phyloP scores from a whole-genome alignment of 2,797 vertebrate genomes.

The Coreius guichenoti region DNA sequence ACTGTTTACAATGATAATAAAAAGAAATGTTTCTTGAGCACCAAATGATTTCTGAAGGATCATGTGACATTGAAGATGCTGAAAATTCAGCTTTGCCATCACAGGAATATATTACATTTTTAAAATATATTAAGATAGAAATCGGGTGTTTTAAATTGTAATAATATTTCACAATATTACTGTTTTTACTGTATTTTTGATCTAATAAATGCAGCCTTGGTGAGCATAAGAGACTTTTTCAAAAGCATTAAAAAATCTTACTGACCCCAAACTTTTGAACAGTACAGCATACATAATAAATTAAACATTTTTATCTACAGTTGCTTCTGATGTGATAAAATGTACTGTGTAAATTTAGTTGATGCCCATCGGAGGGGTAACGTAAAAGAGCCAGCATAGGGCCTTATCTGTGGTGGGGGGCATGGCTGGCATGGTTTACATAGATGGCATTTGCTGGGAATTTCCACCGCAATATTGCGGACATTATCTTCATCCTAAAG shows the following conservation, averaged over 20 bases:
- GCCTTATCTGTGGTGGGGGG: neutral
- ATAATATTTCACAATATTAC: neutral
- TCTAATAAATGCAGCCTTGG: neutral
- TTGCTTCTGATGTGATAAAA: neutral
- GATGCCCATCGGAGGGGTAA: slow-evolving; percentile 2
- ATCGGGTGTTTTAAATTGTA: neutral
- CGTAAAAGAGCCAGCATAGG: neutral
- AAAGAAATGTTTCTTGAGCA: neutral
- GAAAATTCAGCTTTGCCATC: neutral
- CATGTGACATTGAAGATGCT: neutral
- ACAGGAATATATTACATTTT: neutral
- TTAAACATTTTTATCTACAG: neutral
- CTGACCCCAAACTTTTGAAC: neutral
- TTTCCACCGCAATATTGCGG: slow-evolving; percentile 7
- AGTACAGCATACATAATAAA: neutral
- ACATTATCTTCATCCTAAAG: neutral
- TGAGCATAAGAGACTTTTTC: neutral
- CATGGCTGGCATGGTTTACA: slow-evolving; percentile 42
- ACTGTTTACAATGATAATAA: neutral
- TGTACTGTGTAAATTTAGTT: neutral
- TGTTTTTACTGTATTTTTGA: neutral
- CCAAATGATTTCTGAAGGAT: neutral
- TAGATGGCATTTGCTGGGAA: slow-evolving; percentile 29
- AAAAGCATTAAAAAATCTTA: neutral
- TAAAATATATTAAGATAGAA: neutral